Base-by-base conservation (phyloP, 2,888 invertebrate species). In the Cheilosia urbana region DNA sequence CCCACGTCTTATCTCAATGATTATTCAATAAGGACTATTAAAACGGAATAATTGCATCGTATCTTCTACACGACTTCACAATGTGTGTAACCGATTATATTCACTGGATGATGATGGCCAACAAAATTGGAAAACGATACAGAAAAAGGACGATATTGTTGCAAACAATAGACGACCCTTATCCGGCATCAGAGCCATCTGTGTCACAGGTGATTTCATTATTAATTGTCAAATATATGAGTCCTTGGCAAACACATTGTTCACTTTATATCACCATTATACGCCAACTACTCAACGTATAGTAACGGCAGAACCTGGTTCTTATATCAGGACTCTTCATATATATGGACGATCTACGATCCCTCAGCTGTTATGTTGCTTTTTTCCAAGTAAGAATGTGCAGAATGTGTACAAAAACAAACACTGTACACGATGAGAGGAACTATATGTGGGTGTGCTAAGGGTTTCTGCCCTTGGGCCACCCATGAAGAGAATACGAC, bases 151-250 rank as follows among this genome's bases (percentile, higher is more conserved):
- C 45, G 7, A 47, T 47, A 37, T 47, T 51, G 60, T 60, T 30
- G 51, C 19, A 19, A 62, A 62, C 19, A 72, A 62, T 65, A 30
- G 30, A 30, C 9, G 30, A 37, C 42, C 24, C 17, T n/a, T 55
- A 30, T 17, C 34, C 30, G 42, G 42, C 27, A 13, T 47, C 21
- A 30, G 2, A 17, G 27, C 49, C 19, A 51, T 21, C 6, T 72
- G 76, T 75, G 81, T 76, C 81, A 81, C 77, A 85, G 85, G 85
- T 85, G 85, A 85, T 85, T 85, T 81, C 72, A 77, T 85, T 85
- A 81, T 81, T 77, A 85, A 85, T 85, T 81, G 85, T 81, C 85
- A 85, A 81, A 81, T 62, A 81, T 72, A 72, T 72, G 76, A 85
- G 85, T 81, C 62, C 81, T 85, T 85, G 72, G 71, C 71, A 85